Evolutionary conservation across 1,140 invertebrate genomes (phyloP), one percentile per base, ranked within the genome.

Genomic region (Dreissena polymorpha): DNA sequence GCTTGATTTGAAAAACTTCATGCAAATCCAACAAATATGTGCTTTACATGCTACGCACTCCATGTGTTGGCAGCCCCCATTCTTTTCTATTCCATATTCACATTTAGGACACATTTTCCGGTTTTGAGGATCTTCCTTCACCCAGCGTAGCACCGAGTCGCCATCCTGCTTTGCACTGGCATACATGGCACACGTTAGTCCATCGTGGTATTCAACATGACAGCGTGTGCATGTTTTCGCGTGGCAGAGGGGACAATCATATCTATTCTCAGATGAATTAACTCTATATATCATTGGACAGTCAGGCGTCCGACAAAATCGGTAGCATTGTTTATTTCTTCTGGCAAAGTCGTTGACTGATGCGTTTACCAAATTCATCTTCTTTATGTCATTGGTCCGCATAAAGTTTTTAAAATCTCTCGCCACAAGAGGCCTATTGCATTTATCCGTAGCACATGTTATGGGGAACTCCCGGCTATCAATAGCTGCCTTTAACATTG

Each of bases 21-120:
- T 27, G 53, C 90, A 91, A 14, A 86, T 39, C 90, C 90, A 91
- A 68, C 90, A 91, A 51, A 91, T 89, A 71, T 85, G 81, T 0
- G 55, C 67, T 1, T 69, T 60, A 85, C 89, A 91, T 7, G 57
- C 67, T 14, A 13, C 55, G 72, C 90, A 91, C 8, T 67, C n/a
- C 86, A 91, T 86, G 25, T 85, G 80, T 23, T 90, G 84, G 71
- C 90, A 91, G 6, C 90, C 90, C 49, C 68, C 83, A 39, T 13
- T 78, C 71, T 91, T 91, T 72, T 90, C 88, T 23, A 91, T 89
- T 14, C 84, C 85, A 10, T 68, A 27, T 2, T 60, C 51, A 85
- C 90, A 91, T 0, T 83, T 85, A 12, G 90, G 90, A 81, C 90
- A 91, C 8, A 79, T 27, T 74, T 87, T 89, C 12, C 86, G 49